Evolutionary conservation across 2,113 vertebrate species (phyloP).

Genomic region (Spea bombifrons): DNA sequence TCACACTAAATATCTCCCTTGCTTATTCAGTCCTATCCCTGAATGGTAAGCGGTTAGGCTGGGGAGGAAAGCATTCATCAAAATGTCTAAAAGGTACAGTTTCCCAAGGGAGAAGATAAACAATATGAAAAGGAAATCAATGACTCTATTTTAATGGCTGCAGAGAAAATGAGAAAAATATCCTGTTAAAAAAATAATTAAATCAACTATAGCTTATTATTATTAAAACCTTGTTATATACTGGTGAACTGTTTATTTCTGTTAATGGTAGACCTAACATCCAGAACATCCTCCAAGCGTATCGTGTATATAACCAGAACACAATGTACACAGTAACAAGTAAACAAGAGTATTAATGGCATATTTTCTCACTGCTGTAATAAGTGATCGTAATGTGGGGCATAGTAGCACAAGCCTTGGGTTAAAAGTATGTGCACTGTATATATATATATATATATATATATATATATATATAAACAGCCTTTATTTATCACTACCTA

Average conservation of each 20-base stretch:
- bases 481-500: no score
- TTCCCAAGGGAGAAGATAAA: slow-evolving; percentile 29
- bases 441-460: no score
- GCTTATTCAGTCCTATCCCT: slow-evolving; percentile 7
- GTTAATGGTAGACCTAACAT: neutral
- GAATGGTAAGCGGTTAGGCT: slow-evolving; percentile 15
- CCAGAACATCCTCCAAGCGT: neutral
- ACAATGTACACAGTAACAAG: neutral
- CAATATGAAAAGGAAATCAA: slow-evolving; percentile 36
- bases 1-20: slow-evolving; percentile 17
- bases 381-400: neutral
- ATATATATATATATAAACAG: no score
- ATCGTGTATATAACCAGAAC: neutral
- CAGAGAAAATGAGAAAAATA: slow-evolving; percentile 22
- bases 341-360: neutral
- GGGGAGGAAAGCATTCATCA: slow-evolving; percentile 42
- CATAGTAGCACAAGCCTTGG: no score
- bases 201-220: slow-evolving; percentile 6
- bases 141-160: slow-evolving; percentile 33
- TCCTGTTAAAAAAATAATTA: slow-evolving; percentile 5
- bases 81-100: slow-evolving; percentile 29
- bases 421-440: no score
- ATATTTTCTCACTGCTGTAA: neutral
- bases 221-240: slow-evolving; percentile 6
- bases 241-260: neutral